Evolutionary conservation across 2,113 vertebrate species (phyloP).

Genomic region (Apteryx owenii): DNA sequence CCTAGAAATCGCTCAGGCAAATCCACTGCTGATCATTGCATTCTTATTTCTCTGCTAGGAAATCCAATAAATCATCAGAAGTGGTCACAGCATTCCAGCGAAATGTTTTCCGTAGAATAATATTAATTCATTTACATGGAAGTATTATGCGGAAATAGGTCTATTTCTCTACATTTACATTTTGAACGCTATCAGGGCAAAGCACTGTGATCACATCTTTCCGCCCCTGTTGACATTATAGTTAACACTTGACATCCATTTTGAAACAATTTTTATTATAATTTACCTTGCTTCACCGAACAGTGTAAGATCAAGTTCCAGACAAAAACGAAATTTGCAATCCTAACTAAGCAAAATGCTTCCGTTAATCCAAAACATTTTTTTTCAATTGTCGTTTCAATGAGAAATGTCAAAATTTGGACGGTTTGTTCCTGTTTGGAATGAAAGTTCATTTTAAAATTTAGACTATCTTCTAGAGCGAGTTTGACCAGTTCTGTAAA

Average conservation of each 20-base stretch:
- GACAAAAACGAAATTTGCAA: background rate
- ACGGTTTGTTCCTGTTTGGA: background rate
- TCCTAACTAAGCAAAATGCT: background rate
- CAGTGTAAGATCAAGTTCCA: background rate
- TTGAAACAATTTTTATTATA: background rate
- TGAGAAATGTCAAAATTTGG: background rate
- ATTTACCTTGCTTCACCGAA: background rate
- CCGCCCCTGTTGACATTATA: background rate
- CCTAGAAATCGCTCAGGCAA: background rate
- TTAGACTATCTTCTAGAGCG: slow-evolving; percentile 27
- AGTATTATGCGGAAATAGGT: background rate
- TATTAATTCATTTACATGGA: too few relatives aligned
- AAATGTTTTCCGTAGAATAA: background rate
- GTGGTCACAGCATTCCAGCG: background rate
- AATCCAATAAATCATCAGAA: background rate
- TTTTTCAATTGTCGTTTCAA: background rate
- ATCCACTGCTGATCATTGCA: background rate
- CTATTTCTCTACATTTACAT: background rate
- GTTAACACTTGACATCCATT: background rate
- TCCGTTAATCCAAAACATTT: background rate
- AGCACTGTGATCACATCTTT: background rate
- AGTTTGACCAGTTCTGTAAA: slow-evolving; percentile 45
- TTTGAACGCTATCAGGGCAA: background rate
- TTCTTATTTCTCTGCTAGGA: background rate
- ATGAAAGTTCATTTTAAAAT: background rate